Conservation (phyloP, 1,140 invertebrate genomes). For the Scaptomyza graminum region DNA sequence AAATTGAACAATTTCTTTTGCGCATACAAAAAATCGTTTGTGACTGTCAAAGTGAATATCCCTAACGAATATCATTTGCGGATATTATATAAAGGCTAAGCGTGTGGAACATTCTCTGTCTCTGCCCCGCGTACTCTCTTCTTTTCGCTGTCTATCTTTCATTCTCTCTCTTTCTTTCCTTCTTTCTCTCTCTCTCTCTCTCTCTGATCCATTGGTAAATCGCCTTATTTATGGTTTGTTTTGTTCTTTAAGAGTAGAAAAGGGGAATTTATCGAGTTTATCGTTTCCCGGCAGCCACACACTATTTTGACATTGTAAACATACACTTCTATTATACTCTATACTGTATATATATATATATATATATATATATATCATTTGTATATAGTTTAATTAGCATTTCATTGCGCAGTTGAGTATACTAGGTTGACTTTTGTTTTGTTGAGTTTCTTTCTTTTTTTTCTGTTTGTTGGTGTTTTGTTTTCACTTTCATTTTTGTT, state of each 20-base stretch:
- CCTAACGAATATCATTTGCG: conserved; percentile 31
- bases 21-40: conserved; percentile 23
- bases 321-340: conserved; percentile 67
- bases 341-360: conserved; percentile 33
- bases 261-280: conserved; percentile 1
- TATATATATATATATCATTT: conserved; percentile 49
- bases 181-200: conserved; percentile 8
- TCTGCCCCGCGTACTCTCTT: neutral
- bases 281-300: conserved; percentile 38
- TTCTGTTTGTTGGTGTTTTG: conserved; percentile 42
- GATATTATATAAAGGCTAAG: conserved; percentile 41
- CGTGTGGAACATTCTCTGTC: conserved; percentile 20
- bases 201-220: conserved; percentile 17
- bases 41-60: conserved; percentile 35
- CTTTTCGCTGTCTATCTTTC: neutral
- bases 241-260: neutral
- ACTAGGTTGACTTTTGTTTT: conserved; percentile 72
- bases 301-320: conserved; percentile 56
- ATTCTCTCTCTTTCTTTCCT: neutral
- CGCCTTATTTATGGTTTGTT: conserved; percentile 2
- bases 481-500: conserved; percentile 19
- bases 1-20: conserved; percentile 17
- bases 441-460: conserved; percentile 40
- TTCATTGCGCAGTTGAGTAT: conserved; percentile 80
- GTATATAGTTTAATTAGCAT: conserved; percentile 68